Evolutionary conservation across 2,113 vertebrate species (phyloP).

Genomic region (Sinocyclocheilus anshuiensis): DNA sequence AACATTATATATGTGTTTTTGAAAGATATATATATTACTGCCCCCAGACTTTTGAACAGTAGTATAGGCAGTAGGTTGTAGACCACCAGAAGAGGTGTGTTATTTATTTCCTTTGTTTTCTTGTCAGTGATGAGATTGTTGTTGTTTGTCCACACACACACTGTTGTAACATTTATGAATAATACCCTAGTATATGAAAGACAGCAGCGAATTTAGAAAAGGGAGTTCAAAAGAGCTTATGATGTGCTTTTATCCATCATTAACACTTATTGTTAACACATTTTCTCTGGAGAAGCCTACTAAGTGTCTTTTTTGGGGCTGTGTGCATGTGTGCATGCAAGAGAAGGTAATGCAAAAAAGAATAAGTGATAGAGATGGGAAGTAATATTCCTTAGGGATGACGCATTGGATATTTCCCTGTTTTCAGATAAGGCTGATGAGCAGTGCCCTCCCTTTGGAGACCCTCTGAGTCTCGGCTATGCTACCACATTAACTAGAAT

Average conservation of each 20-base stretch:
- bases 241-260: background rate
- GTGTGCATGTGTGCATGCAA: conserved; percentile 10
- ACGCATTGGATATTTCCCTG: conserved; percentile 59
- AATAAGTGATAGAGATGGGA: conserved; percentile 36
- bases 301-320: background rate
- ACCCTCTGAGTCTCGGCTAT: conserved; percentile 65
- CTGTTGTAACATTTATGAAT: too few relatives aligned
- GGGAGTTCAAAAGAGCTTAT: background rate
- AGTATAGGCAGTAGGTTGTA: too few relatives aligned
- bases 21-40: too few relatives aligned
- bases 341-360: background rate
- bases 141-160: too few relatives aligned
- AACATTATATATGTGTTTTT: too few relatives aligned
- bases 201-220: background rate
- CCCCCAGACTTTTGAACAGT: too few relatives aligned
- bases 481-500: conserved; percentile 75
- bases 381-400: conserved; percentile 48
- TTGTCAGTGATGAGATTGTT: too few relatives aligned
- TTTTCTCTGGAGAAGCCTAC: background rate
- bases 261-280: background rate
- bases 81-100: too few relatives aligned
- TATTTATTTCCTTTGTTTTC: too few relatives aligned
- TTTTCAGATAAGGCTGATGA: conserved; percentile 69
- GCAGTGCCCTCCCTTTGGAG: conserved; percentile 66
- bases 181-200: background rate